Evolutionary conservation across 2,797 vertebrate genomes (phyloP).

Genomic region (Vireo griseus): DNA sequence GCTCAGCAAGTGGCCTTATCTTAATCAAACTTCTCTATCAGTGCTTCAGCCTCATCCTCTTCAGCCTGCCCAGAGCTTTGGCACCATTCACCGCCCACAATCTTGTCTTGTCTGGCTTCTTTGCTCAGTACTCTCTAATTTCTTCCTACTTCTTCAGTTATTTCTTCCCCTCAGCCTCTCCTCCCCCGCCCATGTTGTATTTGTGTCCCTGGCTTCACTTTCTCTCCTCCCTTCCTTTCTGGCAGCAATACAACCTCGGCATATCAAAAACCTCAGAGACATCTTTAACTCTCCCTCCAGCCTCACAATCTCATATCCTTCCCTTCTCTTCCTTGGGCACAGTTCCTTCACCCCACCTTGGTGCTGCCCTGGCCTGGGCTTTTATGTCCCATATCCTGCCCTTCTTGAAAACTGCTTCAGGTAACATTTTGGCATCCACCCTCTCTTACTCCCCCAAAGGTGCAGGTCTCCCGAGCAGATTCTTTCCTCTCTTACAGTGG

Average conservation of each 20-base stretch:
- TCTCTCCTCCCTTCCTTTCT: conserved; percentile 13
- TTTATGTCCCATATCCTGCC: neutral
- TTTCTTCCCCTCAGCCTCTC: conserved; percentile 14
- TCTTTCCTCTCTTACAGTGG: neutral
- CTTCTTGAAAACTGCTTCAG: neutral
- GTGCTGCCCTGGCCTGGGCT: neutral
- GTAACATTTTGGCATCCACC: neutral
- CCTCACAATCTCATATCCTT: neutral
- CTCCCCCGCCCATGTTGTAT: neutral
- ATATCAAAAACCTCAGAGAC: neutral
- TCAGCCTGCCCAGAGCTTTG: neutral
- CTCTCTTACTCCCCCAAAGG: neutral
- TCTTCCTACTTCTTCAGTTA: neutral
- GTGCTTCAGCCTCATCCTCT: neutral
- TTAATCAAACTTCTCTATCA: conserved; percentile 10
- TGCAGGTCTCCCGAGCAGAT: neutral
- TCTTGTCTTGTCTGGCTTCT: neutral
- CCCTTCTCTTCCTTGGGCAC: neutral
- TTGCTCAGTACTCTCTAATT: neutral
- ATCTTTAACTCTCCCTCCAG: neutral
- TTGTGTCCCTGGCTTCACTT: neutral
- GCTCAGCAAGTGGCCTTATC: neutral
- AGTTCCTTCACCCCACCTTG: neutral
- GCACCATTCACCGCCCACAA: neutral
- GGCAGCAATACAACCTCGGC: neutral